A percentile compares a stretch with the other conserved stretches of the same genome.
Conservation (phyloP, 2,113 vertebrate species). For the Marmota monax region DNA sequence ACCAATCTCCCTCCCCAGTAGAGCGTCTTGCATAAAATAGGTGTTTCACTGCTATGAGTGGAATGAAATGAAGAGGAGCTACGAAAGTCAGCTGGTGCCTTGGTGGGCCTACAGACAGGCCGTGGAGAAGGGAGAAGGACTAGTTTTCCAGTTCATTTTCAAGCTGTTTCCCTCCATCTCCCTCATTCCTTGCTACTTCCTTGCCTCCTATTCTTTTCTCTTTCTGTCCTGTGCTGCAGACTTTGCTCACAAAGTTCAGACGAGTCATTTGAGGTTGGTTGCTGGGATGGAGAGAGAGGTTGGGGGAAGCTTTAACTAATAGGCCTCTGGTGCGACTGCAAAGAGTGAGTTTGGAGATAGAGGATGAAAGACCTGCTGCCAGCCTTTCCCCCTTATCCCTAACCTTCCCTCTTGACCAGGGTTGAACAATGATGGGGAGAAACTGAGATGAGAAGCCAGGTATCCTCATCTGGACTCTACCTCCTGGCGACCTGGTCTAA, state of each 20-base stretch:
- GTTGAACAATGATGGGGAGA: not conserved
- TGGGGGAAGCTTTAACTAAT: not conserved
- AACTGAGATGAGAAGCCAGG: not conserved
- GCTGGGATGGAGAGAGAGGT: not conserved
- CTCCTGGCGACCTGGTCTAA: not conserved
- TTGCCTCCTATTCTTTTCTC: not conserved
- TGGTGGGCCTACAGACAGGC: not conserved
- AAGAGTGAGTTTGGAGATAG: not conserved
- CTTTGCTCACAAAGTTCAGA: not conserved
- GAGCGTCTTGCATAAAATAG: not conserved
- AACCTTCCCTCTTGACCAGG: not conserved
- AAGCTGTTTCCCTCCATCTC: not conserved
- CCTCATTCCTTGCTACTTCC: not conserved
- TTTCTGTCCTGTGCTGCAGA: not conserved
- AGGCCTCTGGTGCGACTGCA: not conserved
- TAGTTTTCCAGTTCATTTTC: not conserved
- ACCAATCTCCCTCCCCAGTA: not conserved
- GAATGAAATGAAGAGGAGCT: not conserved
- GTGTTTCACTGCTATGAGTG: not conserved
- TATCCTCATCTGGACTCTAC: not conserved
- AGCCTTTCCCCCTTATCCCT: not conserved
- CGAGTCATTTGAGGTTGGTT: not conserved
- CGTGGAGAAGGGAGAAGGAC: not conserved
- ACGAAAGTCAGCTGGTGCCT: not conserved
- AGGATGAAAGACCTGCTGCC: not conserved